These are phyloP conservation scores for Drosophila pegasa DNA, from an alignment of 2,888 invertebrate genomes.

Conservation along the genomic window DNA sequence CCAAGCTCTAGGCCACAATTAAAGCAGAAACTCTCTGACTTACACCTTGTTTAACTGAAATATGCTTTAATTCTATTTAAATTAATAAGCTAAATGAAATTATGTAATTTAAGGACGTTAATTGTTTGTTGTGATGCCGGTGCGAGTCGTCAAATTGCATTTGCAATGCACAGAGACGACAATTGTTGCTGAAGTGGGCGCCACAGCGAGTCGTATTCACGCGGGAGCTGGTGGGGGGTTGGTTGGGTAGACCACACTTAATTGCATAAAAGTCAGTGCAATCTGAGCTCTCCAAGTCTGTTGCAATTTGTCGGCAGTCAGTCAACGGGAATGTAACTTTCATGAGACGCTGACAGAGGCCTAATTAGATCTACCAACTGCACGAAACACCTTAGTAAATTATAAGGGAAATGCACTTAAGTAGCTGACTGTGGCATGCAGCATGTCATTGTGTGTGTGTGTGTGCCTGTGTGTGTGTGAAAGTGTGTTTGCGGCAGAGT, in stretches of 20 bases:
- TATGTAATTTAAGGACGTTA: conserved; percentile 10
- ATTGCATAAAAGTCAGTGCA: conserved; percentile 64
- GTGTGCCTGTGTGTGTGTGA: conserved; percentile 10
- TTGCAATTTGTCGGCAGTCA: conserved; percentile 61
- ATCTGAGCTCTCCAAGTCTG: conserved; percentile 47
- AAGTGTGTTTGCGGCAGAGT: conserved; percentile 21
- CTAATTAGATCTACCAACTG: conserved; percentile 67
- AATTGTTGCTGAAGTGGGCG: conserved; percentile 37
- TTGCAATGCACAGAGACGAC: conserved; percentile 66
- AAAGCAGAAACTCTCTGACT: background rate
- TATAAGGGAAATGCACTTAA: conserved; percentile 38
- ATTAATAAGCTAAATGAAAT: conserved; percentile 4
- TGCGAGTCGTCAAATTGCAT: conserved; percentile 63
- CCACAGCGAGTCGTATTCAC: conserved; percentile 22
- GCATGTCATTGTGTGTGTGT: conserved; percentile 14
- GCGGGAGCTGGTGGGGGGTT: background rate
- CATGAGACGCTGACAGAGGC: conserved; percentile 63
- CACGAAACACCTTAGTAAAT: conserved; percentile 37
- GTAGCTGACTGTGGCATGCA: conserved; percentile 24
- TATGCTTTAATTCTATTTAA: background rate
- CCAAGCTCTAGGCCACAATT: background rate
- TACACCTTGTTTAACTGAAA: background rate
- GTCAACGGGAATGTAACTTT: conserved; percentile 59
- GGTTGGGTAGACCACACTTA: conserved; percentile 52
- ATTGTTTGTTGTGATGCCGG: conserved; percentile 11